Evolutionary conservation across 2,888 invertebrate species (phyloP).

Genomic region (Stenichneumon culpator): DNA sequence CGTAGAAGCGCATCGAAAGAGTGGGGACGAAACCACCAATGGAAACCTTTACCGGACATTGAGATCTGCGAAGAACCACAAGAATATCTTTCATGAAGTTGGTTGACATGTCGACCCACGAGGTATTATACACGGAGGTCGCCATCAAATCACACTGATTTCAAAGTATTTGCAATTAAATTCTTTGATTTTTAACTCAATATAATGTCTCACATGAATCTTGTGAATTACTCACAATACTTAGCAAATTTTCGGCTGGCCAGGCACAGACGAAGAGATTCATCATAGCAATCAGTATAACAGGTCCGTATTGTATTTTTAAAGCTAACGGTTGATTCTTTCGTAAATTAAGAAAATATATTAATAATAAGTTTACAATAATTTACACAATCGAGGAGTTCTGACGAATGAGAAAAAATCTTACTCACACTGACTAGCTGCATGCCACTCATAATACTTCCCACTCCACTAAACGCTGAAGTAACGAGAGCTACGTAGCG

Average conservation of each 20-base stretch:
- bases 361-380: background rate
- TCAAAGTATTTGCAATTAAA: background rate
- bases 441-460: slow-evolving; percentile 63
- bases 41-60: slow-evolving; percentile 56
- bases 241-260: slow-evolving; percentile 3
- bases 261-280: slow-evolving; percentile 15
- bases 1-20: slow-evolving; percentile 69
- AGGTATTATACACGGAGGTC: slow-evolving; percentile 22
- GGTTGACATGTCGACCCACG: slow-evolving; percentile 31
- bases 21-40: slow-evolving; percentile 65
- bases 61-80: slow-evolving; percentile 42
- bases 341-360: background rate
- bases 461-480: slow-evolving; percentile 10
- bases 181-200: background rate
- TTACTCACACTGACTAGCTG: slow-evolving; percentile 68
- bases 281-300: background rate
- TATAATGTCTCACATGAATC: background rate
- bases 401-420: background rate
- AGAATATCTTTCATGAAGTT: slow-evolving; percentile 46
- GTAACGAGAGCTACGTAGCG: slow-evolving; percentile 54
- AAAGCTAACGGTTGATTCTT: background rate
- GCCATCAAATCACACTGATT: slow-evolving; percentile 46
- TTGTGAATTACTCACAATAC: slow-evolving; percentile 8
- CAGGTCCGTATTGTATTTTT: background rate
- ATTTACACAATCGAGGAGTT: background rate